These are phyloP conservation scores for Dione juno DNA, from an alignment of 2,888 invertebrate genomes.

Conservation along the genomic window DNA sequence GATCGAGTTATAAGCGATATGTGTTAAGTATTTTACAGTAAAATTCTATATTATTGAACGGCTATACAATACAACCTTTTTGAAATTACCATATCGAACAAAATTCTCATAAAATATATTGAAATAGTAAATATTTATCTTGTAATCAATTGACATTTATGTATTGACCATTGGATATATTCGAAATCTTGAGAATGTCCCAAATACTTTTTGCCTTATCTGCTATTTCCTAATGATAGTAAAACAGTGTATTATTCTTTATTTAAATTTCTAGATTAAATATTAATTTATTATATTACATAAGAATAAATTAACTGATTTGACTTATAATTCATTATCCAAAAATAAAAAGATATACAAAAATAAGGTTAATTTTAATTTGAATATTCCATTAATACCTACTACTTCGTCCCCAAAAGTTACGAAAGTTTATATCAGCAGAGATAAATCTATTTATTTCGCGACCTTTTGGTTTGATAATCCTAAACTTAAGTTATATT, in stretches of 20 bases:
- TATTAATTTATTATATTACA: neutral
- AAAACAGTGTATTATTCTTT: neutral
- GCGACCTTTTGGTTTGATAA: constrained; percentile 46
- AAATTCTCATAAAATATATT: neutral
- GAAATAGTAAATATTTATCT: neutral
- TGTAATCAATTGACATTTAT: constrained; percentile 9
- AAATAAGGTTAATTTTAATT: constrained; percentile 1
- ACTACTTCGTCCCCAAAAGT: neutral
- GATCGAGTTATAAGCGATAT: too few species aligned
- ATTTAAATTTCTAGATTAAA: constrained; percentile 3
- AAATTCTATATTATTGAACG: too few species aligned
- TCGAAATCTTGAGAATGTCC: constrained; percentile 20
- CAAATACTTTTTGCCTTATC: constrained; percentile 18
- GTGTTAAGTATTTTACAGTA: too few species aligned
- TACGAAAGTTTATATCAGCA: constrained; percentile 9
- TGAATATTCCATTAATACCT: neutral
- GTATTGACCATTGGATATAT: neutral
- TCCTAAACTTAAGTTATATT: constrained; percentile 50
- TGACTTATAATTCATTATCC: neutral
- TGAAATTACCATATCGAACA: neutral
- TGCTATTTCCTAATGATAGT: constrained; percentile 8
- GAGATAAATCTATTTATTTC: constrained; percentile 25
- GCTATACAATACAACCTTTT: too few species aligned
- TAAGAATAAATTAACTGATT: neutral
- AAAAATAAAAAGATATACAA: neutral